phyloP scores from a whole-genome alignment of 2,113 vertebrate species.

The Halichoeres trimaculatus region DNA sequence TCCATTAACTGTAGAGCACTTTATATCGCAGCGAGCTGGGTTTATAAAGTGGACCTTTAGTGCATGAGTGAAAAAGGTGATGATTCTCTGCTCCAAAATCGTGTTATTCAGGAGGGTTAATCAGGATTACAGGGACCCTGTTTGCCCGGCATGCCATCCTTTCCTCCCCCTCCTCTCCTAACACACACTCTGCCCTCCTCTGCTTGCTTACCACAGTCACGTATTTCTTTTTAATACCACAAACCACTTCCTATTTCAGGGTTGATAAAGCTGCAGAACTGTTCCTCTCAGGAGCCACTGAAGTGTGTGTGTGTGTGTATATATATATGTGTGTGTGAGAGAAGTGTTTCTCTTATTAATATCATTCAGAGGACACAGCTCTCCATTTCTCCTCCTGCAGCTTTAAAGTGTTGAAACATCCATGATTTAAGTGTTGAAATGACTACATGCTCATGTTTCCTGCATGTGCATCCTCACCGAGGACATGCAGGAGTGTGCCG shows the following conservation, averaged over 20 bases:
- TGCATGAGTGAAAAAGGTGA: not conserved
- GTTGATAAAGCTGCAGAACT: slow-evolving; percentile 62
- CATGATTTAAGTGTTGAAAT: slow-evolving; percentile 52
- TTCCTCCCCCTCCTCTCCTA: slow-evolving; percentile 8
- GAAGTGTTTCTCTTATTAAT: slow-evolving; percentile 38
- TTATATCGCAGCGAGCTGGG: not conserved
- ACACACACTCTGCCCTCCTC: slow-evolving; percentile 19
- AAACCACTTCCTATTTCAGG: slow-evolving; percentile 67
- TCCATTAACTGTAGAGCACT: not conserved
- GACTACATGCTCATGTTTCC: slow-evolving; percentile 24
- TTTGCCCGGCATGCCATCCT: slow-evolving; percentile 14
- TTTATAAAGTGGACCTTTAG: not conserved
- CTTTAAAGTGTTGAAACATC: slow-evolving; percentile 56
- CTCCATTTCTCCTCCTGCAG: slow-evolving; percentile 48
- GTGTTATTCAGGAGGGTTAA: slow-evolving; percentile 29
- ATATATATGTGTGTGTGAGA: not conserved
- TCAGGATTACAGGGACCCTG: slow-evolving; percentile 37
- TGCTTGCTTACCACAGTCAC: slow-evolving; percentile 34
- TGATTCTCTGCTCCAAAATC: slow-evolving; percentile 10
- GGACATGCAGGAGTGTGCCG: slow-evolving; percentile 15
- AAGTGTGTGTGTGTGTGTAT: slow-evolving; percentile 23
- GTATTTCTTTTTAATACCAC: slow-evolving; percentile 60
- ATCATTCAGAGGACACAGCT: slow-evolving; percentile 36
- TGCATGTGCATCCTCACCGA: slow-evolving; percentile 13
- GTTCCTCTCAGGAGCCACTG: slow-evolving; percentile 41